These are phyloP conservation scores for Coptotermes formosanus DNA, from an alignment of 1,140 invertebrate species.

Conservation along the genomic window DNA sequence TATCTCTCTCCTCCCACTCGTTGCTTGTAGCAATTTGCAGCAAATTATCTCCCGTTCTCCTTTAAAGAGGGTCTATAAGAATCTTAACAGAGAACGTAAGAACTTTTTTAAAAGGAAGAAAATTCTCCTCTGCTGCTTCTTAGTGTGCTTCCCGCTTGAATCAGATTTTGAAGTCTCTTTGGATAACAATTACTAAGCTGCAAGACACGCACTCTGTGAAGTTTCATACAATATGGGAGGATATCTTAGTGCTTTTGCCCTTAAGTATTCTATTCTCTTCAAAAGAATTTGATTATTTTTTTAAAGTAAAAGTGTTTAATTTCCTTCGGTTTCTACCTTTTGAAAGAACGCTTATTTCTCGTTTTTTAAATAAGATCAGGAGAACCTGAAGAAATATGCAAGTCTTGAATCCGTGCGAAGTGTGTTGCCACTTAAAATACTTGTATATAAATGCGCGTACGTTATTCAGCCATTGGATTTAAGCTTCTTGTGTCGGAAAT, in stretches of 20 bases:
- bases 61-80: not conserved
- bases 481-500: too few species aligned
- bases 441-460: too few species aligned
- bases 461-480: too few species aligned
- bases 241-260: not conserved
- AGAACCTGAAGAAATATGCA: too few species aligned
- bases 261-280: not conserved
- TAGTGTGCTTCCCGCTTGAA: not conserved
- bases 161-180: not conserved
- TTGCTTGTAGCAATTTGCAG: constrained; percentile 2
- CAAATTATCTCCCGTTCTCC: not conserved
- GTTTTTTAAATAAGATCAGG: too few species aligned
- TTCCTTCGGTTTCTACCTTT: not conserved
- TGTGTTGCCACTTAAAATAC: too few species aligned
- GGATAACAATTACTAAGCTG: not conserved
- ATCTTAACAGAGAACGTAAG: not conserved
- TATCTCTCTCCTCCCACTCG: not conserved
- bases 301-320: not conserved
- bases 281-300: not conserved
- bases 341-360: too few species aligned
- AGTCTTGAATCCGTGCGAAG: too few species aligned
- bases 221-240: not conserved
- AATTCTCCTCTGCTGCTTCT: not conserved
- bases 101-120: not conserved
- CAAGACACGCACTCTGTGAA: not conserved